A percentile compares a stretch with the other conserved stretches of the same genome.
These are phyloP conservation scores for Tenualosa thibaudeaui DNA, from an alignment of 2,797 vertebrate species.

Conservation along the genomic window DNA sequence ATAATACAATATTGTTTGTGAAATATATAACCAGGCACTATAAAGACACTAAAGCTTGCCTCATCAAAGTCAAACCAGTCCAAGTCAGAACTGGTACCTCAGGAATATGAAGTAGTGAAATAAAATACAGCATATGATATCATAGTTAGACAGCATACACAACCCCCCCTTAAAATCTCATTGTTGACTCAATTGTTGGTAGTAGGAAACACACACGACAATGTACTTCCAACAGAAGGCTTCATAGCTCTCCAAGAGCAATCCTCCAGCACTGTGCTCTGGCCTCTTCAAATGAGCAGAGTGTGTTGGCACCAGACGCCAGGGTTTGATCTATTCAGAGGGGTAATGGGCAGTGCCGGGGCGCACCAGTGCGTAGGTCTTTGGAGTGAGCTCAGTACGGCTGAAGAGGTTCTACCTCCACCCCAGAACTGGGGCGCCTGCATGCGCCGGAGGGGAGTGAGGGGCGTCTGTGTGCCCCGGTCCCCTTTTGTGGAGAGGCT, in stretches of 20 bases:
- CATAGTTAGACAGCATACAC: not conserved
- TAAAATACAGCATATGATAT: not conserved
- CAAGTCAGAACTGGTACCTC: not conserved
- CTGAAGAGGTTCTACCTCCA: not conserved
- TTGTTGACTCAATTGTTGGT: not conserved
- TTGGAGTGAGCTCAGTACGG: not conserved
- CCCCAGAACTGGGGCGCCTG: not conserved
- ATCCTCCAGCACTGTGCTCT: not conserved
- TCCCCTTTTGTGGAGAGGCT: slow-evolving; percentile 56
- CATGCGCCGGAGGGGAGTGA: not conserved
- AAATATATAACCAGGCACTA: not conserved
- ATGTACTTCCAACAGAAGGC: not conserved
- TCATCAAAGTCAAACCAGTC: not conserved
- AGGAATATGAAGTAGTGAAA: not conserved
- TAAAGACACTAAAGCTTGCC: not conserved
- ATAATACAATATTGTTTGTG: not conserved
- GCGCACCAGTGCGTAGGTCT: not conserved
- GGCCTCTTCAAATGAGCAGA: not conserved
- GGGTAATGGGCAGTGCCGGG: not conserved
- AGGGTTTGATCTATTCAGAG: slow-evolving; percentile 18
- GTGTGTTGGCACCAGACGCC: not conserved
- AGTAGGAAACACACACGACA: not conserved
- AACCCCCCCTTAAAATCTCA: not conserved
- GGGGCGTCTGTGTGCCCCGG: not conserved
- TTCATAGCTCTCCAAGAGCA: not conserved